Conservation (phyloP, 1,140 invertebrate species). For the Macrocentrus cingulum region DNA sequence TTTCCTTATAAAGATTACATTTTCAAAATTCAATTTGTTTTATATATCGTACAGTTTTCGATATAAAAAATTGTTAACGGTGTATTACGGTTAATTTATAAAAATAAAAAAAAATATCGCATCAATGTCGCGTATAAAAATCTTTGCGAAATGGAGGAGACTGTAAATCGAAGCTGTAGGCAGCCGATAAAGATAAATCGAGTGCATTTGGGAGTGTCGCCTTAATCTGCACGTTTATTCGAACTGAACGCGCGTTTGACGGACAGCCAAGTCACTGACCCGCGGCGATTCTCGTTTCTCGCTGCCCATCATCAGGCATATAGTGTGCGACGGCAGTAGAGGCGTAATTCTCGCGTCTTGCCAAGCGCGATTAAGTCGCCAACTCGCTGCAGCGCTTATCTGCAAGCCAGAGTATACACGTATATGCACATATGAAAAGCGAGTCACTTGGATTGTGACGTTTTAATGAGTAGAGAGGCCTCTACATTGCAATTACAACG, state of each 20-base stretch:
- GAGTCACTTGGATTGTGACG: not conserved
- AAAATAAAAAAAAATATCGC: no score
- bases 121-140: no score
- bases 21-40: no score
- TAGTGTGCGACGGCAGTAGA: not conserved
- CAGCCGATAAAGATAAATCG: no score
- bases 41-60: no score
- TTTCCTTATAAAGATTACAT: no score
- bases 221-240: slow-evolving; percentile 19
- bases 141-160: no score
- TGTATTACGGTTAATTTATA: no score
- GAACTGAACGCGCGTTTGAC: slow-evolving; percentile 24
- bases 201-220: no score
- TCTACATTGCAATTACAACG: slow-evolving; percentile 10
- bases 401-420: not conserved
- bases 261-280: slow-evolving; percentile 30
- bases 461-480: slow-evolving; percentile 13
- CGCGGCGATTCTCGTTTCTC: slow-evolving; percentile 20
- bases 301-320: slow-evolving; percentile 4
- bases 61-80: no score
- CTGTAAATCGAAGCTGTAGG: no score
- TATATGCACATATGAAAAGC: not conserved
- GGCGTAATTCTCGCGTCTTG: not conserved
- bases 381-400: slow-evolving; percentile 12
- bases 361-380: slow-evolving; percentile 20